phyloP scores from a whole-genome alignment of 2,888 invertebrate genomes.

The Sturmia bella region DNA sequence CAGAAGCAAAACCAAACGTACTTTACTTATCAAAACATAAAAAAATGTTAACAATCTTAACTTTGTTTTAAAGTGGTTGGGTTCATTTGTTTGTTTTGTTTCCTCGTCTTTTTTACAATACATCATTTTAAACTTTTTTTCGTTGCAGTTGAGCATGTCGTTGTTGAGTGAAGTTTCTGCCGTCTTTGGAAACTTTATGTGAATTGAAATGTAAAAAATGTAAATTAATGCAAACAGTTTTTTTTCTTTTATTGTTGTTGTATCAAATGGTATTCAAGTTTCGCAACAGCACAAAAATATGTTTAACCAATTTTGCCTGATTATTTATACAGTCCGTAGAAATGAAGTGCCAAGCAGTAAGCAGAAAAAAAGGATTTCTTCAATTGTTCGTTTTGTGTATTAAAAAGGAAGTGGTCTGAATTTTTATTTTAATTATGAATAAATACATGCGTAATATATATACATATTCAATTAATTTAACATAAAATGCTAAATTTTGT shows the following conservation, averaged over 20 bases:
- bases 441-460: constrained; percentile 64
- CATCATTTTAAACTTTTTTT: constrained; percentile 61
- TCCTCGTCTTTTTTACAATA: constrained; percentile 43
- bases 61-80: constrained; percentile 60
- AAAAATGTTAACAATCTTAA: constrained; percentile 68
- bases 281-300: constrained; percentile 48
- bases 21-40: constrained; percentile 35
- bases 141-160: constrained; percentile 30
- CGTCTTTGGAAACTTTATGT: constrained; percentile 70
- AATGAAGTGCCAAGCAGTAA: constrained; percentile 27
- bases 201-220: constrained; percentile 70
- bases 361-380: constrained; percentile 43
- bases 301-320: constrained; percentile 58
- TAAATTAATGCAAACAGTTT: constrained; percentile 68
- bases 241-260: constrained; percentile 26
- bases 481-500: constrained; percentile 60
- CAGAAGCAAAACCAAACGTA: constrained; percentile 5
- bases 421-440: constrained; percentile 70
- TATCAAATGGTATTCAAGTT: constrained; percentile 20
- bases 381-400: neutral
- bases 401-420: constrained; percentile 56
- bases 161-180: constrained; percentile 46
- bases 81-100: constrained; percentile 32
- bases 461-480: constrained; percentile 61
- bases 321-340: constrained; percentile 66